These are phyloP conservation scores for Neodiprion virginianus DNA, from an alignment of 1,140 invertebrate genomes.

Conservation along the genomic window DNA sequence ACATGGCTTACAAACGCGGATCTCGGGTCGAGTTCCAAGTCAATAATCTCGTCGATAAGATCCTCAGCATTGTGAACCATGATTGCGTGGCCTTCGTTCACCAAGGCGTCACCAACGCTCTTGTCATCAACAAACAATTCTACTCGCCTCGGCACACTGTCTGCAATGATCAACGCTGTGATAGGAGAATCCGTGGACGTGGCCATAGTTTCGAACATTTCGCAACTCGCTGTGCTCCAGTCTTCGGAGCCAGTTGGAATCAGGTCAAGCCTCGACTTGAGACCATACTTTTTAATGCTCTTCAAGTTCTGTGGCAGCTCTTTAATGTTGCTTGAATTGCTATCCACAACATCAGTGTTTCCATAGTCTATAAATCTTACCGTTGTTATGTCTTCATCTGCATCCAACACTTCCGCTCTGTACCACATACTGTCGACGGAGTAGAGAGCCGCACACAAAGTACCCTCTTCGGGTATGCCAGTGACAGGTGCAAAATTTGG, in stretches of 20 bases:
- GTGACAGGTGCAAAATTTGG: constrained; percentile 59
- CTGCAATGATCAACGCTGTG: constrained; percentile 32
- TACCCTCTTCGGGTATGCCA: constrained; percentile 65
- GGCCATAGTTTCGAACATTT: constrained; percentile 64
- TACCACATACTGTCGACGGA: constrained; percentile 80
- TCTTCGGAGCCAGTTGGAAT: constrained; percentile 68
- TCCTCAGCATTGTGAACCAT: constrained; percentile 58
- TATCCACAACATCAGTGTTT: constrained; percentile 74
- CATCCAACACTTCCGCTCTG: constrained; percentile 78
- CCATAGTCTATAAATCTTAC: constrained; percentile 86
- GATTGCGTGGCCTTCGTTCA: constrained; percentile 56
- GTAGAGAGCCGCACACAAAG: constrained; percentile 76
- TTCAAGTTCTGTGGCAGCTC: constrained; percentile 63
- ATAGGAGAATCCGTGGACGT: constrained; percentile 48
- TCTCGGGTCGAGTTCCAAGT: constrained; percentile 43
- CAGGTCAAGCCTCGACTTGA: constrained; percentile 71
- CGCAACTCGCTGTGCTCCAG: constrained; percentile 69
- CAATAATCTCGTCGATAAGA: constrained; percentile 48
- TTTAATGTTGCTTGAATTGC: constrained; percentile 65
- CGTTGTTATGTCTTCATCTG: constrained; percentile 72
- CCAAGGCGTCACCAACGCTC: constrained; percentile 40
- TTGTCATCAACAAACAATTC: constrained; percentile 32
- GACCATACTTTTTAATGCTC: constrained; percentile 63
- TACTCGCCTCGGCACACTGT: constrained; percentile 25
- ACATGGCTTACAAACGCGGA: constrained; percentile 63